Conservation (phyloP, 1,140 invertebrate species). For the Apis florea region DNA sequence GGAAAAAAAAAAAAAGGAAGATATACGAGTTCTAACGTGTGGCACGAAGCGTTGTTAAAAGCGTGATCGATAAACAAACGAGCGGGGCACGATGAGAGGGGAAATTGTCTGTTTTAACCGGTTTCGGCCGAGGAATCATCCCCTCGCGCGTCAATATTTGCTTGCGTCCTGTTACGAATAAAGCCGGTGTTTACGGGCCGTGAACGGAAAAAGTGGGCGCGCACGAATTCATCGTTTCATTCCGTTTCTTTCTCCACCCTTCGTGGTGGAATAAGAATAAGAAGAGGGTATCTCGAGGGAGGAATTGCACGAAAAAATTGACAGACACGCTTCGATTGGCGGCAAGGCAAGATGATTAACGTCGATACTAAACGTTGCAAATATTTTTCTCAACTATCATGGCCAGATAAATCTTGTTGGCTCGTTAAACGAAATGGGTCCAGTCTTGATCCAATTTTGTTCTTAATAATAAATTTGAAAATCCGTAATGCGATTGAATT, state of each 20-base stretch:
- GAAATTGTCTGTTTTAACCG: constrained; percentile 21
- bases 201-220: constrained; percentile 36
- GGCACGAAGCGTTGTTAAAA: not conserved
- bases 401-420: too few relatives aligned
- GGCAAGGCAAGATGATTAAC: too few relatives aligned
- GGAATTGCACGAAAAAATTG: not conserved
- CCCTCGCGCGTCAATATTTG: constrained; percentile 32
- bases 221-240: constrained; percentile 32
- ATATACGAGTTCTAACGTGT: not conserved
- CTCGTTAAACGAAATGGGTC: too few relatives aligned
- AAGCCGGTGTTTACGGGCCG: constrained; percentile 41
- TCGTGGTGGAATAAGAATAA: not conserved
- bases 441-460: too few relatives aligned
- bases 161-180: constrained; percentile 37
- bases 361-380: too few relatives aligned
- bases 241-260: not conserved
- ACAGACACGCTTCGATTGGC: too few relatives aligned
- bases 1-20: not conserved
- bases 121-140: constrained; percentile 26
- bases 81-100: not conserved
- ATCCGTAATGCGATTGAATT: too few relatives aligned
- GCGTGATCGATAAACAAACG: constrained; percentile 17
- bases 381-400: too few relatives aligned
- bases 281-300: not conserved
- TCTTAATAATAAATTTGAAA: too few relatives aligned